Percentiles rank a stretch among this genome's conserved stretches.
Conservation (phyloP, 2,888 invertebrate species). For the Reticulitermes lucifugus region DNA sequence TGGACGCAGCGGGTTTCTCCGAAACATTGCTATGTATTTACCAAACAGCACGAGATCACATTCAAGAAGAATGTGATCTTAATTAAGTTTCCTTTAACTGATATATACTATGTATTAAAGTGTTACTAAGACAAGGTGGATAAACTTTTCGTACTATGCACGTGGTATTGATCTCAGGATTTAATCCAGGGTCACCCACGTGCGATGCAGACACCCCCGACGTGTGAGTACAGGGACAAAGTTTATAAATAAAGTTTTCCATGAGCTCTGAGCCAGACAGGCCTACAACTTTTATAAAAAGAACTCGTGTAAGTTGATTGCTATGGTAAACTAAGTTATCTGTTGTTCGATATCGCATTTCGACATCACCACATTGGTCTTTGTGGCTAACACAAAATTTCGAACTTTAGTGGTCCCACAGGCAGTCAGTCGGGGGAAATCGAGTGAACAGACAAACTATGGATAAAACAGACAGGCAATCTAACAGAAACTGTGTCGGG, state of each 20-base stretch:
- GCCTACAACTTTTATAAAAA: neutral
- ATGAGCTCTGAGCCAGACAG: neutral
- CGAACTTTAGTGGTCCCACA: neutral
- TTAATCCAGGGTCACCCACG: neutral
- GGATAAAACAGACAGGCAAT: too few relatives aligned
- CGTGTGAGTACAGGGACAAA: neutral
- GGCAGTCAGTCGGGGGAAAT: too few relatives aligned
- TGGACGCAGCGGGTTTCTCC: too few relatives aligned
- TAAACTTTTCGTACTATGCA: too few relatives aligned
- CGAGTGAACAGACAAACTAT: too few relatives aligned
- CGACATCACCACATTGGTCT: neutral
- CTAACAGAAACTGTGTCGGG: too few relatives aligned
- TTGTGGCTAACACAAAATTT: neutral
- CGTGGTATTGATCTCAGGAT: neutral
- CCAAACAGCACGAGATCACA: too few relatives aligned
- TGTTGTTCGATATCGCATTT: neutral
- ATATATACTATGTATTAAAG: neutral
- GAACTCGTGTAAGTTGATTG: neutral
- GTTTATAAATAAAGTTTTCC: neutral
- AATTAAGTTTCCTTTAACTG: neutral
- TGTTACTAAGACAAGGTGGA: neutral
- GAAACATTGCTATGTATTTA: too few relatives aligned
- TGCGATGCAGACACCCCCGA: neutral
- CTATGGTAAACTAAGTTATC: neutral
- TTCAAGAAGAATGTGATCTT: too few relatives aligned